Conservation (phyloP, 2,888 invertebrate genomes). For the Phortica okadai region DNA sequence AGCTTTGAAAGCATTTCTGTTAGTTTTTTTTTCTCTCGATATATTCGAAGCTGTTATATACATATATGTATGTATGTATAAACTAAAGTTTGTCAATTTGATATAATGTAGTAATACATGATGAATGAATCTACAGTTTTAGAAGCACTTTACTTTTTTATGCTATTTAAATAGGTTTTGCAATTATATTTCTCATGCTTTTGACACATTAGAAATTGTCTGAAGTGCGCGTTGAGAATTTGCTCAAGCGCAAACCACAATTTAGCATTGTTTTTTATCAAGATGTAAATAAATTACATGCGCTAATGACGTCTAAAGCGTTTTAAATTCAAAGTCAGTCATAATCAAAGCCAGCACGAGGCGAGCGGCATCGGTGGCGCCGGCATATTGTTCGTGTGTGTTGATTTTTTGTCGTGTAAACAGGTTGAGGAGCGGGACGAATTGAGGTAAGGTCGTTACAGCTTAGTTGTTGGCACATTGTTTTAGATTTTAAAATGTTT, state of each 20-base stretch:
- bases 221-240: constrained; percentile 6
- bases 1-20: not conserved
- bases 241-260: constrained; percentile 40
- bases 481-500: not conserved
- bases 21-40: constrained; percentile 32
- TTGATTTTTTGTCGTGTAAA: not conserved
- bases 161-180: too few relatives aligned
- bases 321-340: not conserved
- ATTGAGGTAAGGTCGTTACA: too few relatives aligned
- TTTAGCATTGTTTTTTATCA: constrained; percentile 36
- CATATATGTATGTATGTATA: too few relatives aligned
- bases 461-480: not conserved
- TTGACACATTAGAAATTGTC: constrained; percentile 40
- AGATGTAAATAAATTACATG: constrained; percentile 30
- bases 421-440: too few relatives aligned
- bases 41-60: constrained; percentile 19
- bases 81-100: too few relatives aligned
- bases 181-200: too few relatives aligned
- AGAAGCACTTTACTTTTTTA: too few relatives aligned
- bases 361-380: not conserved
- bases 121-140: too few relatives aligned
- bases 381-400: not conserved
- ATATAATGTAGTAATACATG: too few relatives aligned
- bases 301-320: constrained; percentile 10
- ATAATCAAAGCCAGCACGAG: not conserved